Conservation (phyloP, 2,888 invertebrate species). For the Cosmorhoe ocellata region DNA sequence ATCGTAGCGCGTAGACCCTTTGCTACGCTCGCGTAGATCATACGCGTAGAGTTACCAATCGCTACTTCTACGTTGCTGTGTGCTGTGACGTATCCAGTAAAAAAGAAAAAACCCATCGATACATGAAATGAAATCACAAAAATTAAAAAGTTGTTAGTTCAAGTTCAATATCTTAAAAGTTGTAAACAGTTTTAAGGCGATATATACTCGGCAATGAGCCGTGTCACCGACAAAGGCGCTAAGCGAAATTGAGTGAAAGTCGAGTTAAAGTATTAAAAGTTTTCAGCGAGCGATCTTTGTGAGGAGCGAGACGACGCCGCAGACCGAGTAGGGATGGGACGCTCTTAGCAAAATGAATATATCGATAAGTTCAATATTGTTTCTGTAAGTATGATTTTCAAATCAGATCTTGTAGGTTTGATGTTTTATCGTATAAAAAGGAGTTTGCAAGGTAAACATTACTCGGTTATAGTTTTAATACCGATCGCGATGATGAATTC, state of each 20-base stretch:
- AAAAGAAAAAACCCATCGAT: too few species aligned
- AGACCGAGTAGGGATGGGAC: constrained; percentile 37
- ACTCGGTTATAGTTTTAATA: too few species aligned
- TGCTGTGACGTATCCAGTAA: too few species aligned
- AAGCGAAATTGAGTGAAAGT: constrained; percentile 80
- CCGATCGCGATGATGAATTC: too few species aligned
- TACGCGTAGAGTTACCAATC: too few species aligned
- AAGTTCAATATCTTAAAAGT: constrained; percentile 41
- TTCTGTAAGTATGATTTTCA: too few species aligned
- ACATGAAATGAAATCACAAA: too few species aligned
- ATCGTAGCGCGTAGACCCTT: not conserved
- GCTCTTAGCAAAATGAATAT: constrained; percentile 24
- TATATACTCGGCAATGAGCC: constrained; percentile 58
- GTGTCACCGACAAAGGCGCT: constrained; percentile 72
- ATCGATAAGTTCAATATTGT: constrained; percentile 16
- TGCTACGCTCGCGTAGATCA: constrained; percentile 6
- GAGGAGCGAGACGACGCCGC: constrained; percentile 51
- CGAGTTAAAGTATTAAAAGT: constrained; percentile 82
- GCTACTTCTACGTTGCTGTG: too few species aligned
- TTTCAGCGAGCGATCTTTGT: constrained; percentile 77
- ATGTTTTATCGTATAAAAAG: too few species aligned
- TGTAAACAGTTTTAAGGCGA: constrained; percentile 64
- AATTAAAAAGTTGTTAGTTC: constrained; percentile 9
- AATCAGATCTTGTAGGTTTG: too few species aligned
- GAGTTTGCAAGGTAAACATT: too few species aligned